A percentile compares a stretch with the other conserved stretches of the same genome.
Conservation (phyloP, 2,888 invertebrate species). For the Drosophila quinaria region DNA sequence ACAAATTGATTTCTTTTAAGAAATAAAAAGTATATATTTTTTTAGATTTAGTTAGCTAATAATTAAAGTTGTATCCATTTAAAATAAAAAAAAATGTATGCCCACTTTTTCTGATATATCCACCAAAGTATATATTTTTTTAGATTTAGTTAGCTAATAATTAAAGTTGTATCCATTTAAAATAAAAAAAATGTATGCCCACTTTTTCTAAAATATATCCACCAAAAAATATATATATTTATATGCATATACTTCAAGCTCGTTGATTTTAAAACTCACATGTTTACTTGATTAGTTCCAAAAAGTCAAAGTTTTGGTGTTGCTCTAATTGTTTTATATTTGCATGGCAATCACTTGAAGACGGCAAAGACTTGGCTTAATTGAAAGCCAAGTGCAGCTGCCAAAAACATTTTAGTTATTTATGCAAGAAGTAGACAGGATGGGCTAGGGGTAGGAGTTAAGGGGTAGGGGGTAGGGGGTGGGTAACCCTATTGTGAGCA, state of each 20-base stretch:
- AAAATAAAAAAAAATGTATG: too few relatives aligned
- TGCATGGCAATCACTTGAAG: conserved; percentile 63
- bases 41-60: too few relatives aligned
- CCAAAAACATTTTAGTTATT: conserved; percentile 62
- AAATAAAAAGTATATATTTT: too few relatives aligned
- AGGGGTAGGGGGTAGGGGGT: neutral
- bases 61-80: too few relatives aligned
- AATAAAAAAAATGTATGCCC: too few relatives aligned
- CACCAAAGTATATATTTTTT: too few relatives aligned
- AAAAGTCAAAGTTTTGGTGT: neutral
- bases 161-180: too few relatives aligned
- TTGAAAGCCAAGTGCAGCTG: conserved; percentile 63
- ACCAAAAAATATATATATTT: neutral
- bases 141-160: too few relatives aligned
- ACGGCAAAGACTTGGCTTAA: conserved; percentile 51
- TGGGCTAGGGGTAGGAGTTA: neutral
- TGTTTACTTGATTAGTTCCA: conserved; percentile 4
- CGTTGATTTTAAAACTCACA: neutral
- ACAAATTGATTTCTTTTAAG: too few relatives aligned
- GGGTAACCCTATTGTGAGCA: conserved; percentile 19
- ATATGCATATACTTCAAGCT: neutral
- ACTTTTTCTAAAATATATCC: too few relatives aligned
- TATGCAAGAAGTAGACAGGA: conserved; percentile 31
- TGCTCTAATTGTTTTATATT: conserved; percentile 55
- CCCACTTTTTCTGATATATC: too few relatives aligned